phyloP scores from a whole-genome alignment of 2,797 vertebrate species.

The Sus cebifrons region DNA sequence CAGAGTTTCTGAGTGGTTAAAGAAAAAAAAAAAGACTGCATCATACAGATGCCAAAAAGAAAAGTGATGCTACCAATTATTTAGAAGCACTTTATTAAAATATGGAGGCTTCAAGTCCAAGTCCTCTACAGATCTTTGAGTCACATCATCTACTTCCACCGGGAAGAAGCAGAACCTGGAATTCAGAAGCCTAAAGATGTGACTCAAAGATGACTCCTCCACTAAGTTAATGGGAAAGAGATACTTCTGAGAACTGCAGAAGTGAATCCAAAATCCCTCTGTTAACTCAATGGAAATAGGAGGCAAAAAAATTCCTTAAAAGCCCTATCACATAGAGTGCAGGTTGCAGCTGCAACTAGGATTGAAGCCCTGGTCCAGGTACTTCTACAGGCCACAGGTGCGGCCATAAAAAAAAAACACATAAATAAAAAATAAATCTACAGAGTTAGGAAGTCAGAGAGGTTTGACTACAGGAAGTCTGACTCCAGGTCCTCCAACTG shows the following conservation, averaged over 20 bases:
- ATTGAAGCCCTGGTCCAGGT: too few species aligned
- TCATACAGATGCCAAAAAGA: slow-evolving; percentile 72
- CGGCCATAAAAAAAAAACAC: too few species aligned
- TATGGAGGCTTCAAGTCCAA: slow-evolving; percentile 40
- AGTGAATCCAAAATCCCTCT: slow-evolving; percentile 34
- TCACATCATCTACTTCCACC: slow-evolving; percentile 4
- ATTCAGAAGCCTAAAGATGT: slow-evolving; percentile 23
- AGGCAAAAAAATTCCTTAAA: background rate
- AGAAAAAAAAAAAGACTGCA: slow-evolving; percentile 1
- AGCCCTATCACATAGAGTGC: background rate
- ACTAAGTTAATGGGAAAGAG: background rate
- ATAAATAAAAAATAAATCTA: too few species aligned
- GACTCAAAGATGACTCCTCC: slow-evolving; percentile 13
- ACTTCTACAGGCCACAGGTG: too few species aligned
- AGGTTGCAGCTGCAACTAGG: too few species aligned
- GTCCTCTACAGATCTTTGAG: background rate
- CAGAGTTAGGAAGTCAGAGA: background rate
- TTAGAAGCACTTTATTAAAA: slow-evolving; percentile 72
- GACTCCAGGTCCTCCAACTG: background rate
- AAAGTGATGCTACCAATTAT: slow-evolving; percentile 67
- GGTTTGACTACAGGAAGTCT: background rate
- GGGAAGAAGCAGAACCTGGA: slow-evolving; percentile 41
- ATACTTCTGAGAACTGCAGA: background rate
- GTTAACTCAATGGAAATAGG: background rate
- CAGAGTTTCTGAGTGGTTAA: slow-evolving; percentile 58